phyloP scores from a whole-genome alignment of 2,797 vertebrate genomes.

The Acipenser ruthenus region DNA sequence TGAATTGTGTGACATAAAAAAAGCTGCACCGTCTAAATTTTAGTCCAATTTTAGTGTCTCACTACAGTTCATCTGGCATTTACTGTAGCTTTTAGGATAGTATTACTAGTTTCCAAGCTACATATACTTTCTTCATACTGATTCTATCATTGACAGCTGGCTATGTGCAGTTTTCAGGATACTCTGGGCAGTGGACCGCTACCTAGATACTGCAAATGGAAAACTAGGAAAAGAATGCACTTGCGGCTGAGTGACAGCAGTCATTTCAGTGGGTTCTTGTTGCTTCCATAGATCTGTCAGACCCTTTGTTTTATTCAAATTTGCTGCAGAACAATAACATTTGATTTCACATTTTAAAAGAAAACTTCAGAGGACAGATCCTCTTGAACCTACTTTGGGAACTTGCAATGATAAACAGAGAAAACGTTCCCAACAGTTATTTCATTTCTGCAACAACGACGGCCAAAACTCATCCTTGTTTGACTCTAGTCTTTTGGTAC shows the following conservation, averaged over 20 bases:
- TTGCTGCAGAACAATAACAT: neutral
- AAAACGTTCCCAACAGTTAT: neutral
- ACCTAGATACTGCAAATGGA: neutral
- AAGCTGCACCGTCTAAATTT: neutral
- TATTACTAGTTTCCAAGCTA: constrained; percentile 1
- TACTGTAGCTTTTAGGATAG: neutral
- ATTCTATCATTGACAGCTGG: constrained; percentile 14
- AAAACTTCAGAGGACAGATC: neutral
- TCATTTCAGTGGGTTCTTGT: neutral
- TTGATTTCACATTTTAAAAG: neutral
- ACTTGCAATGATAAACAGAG: neutral
- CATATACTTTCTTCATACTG: neutral
- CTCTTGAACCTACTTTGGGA: neutral
- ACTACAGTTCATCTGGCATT: neutral
- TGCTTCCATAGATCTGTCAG: neutral
- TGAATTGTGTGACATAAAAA: neutral
- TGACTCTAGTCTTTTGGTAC: no score
- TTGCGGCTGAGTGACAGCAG: neutral
- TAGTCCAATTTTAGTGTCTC: neutral
- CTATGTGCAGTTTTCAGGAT: neutral
- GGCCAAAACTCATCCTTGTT: no score
- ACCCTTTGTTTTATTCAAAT: neutral
- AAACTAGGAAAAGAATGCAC: neutral
- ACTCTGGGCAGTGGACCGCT: neutral
- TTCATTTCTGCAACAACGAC: no score